A percentile compares a stretch with the other conserved stretches of the same genome.
Evolutionary conservation across 1,140 invertebrate species (phyloP).

Genomic region (Platorchestia sp.): DNA sequence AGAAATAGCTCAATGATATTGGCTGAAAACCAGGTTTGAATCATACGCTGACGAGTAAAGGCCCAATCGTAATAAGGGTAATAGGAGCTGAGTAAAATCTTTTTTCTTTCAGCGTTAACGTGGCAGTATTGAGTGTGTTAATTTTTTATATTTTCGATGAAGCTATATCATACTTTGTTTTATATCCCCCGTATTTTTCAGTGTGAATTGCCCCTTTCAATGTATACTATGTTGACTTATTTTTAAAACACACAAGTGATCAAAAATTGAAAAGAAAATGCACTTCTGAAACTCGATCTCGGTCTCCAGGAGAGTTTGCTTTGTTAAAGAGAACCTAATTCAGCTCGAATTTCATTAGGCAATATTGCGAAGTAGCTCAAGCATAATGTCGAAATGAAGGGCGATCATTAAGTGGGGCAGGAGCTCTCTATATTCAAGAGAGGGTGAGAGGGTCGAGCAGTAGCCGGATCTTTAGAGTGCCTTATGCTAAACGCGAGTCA

Average conservation of each 20-base stretch:
- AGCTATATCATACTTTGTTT: neutral
- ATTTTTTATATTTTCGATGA: neutral
- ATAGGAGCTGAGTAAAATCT: no score
- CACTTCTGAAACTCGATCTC: neutral
- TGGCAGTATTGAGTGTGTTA: neutral
- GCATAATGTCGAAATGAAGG: neutral
- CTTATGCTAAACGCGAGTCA: neutral
- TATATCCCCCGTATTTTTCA: neutral
- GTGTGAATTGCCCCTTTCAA: neutral
- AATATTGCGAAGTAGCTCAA: constrained; percentile 24
- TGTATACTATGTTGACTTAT: neutral
- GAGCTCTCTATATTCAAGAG: neutral
- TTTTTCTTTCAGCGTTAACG: no score
- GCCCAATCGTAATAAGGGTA: no score
- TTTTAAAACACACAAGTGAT: no score
- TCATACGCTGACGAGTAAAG: neutral
- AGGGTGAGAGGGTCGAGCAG: neutral
- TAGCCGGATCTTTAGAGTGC: neutral
- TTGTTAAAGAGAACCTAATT: constrained; percentile 8
- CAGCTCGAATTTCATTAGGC: constrained; percentile 16
- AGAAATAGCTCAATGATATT: neutral
- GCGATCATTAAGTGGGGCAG: neutral
- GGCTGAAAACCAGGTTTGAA: neutral
- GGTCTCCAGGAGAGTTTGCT: neutral
- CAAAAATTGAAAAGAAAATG: neutral